A percentile compares a stretch with the other conserved stretches of the same genome.
phyloP scores from a whole-genome alignment of 2,888 invertebrate genomes.

The Pandemis cinnamomeana region DNA sequence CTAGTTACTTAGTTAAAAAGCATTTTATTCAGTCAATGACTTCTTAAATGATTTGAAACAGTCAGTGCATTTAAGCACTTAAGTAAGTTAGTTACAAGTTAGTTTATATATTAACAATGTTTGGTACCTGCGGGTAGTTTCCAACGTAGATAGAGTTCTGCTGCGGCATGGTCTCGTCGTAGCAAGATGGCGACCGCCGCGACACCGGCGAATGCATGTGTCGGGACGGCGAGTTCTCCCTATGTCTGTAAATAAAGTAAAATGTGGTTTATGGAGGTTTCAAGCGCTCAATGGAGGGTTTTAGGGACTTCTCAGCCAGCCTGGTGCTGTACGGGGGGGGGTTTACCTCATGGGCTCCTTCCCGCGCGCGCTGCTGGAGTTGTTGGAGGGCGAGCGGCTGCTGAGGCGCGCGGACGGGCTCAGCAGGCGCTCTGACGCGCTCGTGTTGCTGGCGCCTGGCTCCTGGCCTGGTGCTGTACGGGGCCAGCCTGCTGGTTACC shows the following conservation, averaged over 20 bases:
- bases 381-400: constrained; percentile 74
- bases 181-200: constrained; percentile 70
- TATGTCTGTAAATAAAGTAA: constrained; percentile 53
- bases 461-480: too few relatives aligned
- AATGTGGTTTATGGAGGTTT: not conserved
- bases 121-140: constrained; percentile 74
- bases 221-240: constrained; percentile 65
- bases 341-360: constrained; percentile 68
- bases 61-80: too few relatives aligned
- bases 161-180: constrained; percentile 59
- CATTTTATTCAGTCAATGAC: too few relatives aligned
- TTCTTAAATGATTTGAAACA: too few relatives aligned
- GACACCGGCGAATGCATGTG: constrained; percentile 67
- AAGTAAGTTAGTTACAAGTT: too few relatives aligned
- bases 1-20: too few relatives aligned
- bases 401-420: constrained; percentile 67
- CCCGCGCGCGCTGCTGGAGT: constrained; percentile 51
- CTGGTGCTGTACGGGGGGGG: too few relatives aligned
- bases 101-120: not conserved
- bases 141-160: constrained; percentile 63
- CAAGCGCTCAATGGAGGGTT: too few relatives aligned
- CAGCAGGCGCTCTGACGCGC: constrained; percentile 49
- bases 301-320: too few relatives aligned
- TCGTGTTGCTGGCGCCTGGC: too few relatives aligned
- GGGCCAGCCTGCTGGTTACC: constrained; percentile 53